Percentiles rank a stretch among this genome's conserved stretches.
These are phyloP conservation scores for Chloroceryle amazona DNA, from an alignment of 2,797 vertebrate genomes.

Conservation along the genomic window DNA sequence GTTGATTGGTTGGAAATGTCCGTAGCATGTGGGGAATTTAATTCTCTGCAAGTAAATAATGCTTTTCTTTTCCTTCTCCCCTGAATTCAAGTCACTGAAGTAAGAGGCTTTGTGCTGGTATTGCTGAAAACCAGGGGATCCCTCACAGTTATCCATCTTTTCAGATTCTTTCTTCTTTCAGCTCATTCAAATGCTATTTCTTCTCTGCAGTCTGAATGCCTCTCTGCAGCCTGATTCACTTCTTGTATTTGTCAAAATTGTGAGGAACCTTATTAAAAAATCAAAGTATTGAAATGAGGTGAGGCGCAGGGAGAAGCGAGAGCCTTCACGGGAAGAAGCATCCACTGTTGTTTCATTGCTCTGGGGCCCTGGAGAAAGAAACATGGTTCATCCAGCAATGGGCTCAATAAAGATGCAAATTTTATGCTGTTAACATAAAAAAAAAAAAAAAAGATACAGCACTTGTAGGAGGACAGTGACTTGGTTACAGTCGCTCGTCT, in stretches of 20 bases:
- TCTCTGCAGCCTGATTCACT: background rate
- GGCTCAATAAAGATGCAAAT: conserved; percentile 51
- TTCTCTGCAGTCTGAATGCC: background rate
- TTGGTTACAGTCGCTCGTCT: background rate
- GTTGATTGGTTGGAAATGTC: background rate
- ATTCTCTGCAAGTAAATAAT: background rate
- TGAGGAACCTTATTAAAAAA: background rate
- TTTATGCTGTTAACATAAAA: conserved; percentile 35
- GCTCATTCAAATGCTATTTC: background rate
- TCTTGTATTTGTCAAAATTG: background rate
- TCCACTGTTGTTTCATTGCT: background rate
- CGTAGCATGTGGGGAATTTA: background rate
- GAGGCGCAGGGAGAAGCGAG: background rate
- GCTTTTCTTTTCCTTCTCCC: background rate
- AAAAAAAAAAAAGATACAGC: background rate
- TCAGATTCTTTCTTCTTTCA: background rate
- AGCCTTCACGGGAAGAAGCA: background rate
- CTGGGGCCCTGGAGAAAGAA: background rate
- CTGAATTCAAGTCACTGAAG: background rate
- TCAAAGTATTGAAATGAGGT: background rate
- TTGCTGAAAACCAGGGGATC: background rate
- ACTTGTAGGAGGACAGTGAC: background rate
- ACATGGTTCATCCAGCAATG: background rate
- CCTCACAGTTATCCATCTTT: background rate
- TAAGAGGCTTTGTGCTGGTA: background rate